These are phyloP conservation scores for Amazona ochrocephala DNA, from an alignment of 2,797 vertebrate genomes.

Conservation along the genomic window DNA sequence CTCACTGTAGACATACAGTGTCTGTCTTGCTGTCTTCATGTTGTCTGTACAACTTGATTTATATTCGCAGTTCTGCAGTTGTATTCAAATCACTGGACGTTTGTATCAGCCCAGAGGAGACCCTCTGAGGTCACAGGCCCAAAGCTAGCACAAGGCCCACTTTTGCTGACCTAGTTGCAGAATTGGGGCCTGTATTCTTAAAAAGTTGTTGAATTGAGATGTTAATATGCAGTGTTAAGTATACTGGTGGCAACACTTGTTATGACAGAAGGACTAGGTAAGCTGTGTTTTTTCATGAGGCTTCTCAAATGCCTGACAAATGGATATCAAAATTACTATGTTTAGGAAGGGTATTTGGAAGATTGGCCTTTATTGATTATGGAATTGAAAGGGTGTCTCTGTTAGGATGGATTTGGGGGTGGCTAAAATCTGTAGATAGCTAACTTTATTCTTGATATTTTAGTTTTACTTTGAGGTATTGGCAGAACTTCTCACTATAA, in stretches of 20 bases:
- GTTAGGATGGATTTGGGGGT: not conserved
- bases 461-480: not conserved
- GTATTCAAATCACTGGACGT: accelerated
- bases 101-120: not conserved
- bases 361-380: not conserved
- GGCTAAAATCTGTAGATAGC: not conserved
- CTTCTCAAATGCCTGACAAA: not conserved
- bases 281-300: not conserved
- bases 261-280: not conserved
- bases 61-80: not conserved
- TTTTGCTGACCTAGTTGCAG: slow-evolving; percentile 50
- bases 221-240: not conserved
- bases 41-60: not conserved
- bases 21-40: not conserved
- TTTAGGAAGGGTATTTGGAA: not conserved
- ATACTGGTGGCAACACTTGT: not conserved
- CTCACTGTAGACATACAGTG: not conserved
- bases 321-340: not conserved
- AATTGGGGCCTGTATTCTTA: slow-evolving; percentile 12
- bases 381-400: not conserved
- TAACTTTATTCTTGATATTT: not conserved
- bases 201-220: slow-evolving; percentile 20
- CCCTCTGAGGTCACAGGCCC: not conserved
- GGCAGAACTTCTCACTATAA: not conserved
- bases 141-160: not conserved